Evolutionary conservation across 2,888 invertebrate species (phyloP).

Genomic region (Eledone cirrhosa): DNA sequence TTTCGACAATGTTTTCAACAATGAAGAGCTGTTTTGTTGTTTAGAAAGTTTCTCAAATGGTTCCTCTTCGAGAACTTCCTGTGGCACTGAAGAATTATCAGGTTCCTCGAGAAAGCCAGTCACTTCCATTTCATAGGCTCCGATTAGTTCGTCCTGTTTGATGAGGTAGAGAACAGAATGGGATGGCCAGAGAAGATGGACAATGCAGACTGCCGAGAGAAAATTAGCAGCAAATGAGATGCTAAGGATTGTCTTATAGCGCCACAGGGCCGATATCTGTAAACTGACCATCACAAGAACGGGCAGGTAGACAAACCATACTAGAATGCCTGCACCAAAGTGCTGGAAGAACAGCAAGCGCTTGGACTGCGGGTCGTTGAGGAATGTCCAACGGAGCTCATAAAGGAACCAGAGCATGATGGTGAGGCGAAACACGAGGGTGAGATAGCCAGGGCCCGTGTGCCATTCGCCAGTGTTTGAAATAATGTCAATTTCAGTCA

Average conservation of each 20-base stretch:
- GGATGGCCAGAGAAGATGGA: constrained; percentile 95
- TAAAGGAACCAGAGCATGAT: constrained; percentile 91
- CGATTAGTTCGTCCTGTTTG: constrained; percentile 46
- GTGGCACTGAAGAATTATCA: not conserved
- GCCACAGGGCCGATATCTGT: constrained; percentile 93
- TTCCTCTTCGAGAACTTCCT: constrained; percentile 5
- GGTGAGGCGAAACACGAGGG: constrained; percentile 83
- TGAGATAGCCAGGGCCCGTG: constrained; percentile 96
- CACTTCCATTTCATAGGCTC: constrained; percentile 57
- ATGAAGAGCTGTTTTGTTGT: not conserved
- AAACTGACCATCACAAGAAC: constrained; percentile 91
- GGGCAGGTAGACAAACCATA: constrained; percentile 98
- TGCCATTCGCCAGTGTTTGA: constrained; percentile 97
- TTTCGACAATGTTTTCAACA: not conserved
- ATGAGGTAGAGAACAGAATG: constrained; percentile 88
- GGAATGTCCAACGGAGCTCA: constrained; percentile 78
- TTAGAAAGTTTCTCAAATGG: not conserved
- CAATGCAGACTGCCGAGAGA: constrained; percentile 92
- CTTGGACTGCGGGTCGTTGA: constrained; percentile 79
- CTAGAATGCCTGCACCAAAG: constrained; percentile 95
- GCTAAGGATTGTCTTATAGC: constrained; percentile 90
- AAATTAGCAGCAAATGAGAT: constrained; percentile 96
- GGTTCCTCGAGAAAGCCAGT: constrained; percentile 40
- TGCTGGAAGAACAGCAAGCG: constrained; percentile 93
- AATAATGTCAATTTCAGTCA: constrained; percentile 93